These are phyloP conservation scores for Melanophora roralis DNA, from an alignment of 2,888 invertebrate species.

Conservation along the genomic window DNA sequence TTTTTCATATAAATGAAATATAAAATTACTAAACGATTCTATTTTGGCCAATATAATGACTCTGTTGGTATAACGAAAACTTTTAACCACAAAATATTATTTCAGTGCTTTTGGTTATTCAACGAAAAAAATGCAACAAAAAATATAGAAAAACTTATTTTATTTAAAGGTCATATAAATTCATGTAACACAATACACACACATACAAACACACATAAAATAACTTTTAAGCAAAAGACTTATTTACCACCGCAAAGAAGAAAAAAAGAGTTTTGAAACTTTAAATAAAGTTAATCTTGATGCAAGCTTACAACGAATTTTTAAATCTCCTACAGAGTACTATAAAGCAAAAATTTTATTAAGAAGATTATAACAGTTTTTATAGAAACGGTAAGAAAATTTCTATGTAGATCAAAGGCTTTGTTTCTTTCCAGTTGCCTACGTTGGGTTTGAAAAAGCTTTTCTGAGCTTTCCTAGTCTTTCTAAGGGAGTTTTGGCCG, in stretches of 20 bases:
- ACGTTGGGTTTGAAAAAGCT: no score
- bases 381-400: no score
- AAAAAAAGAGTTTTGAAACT: not conserved
- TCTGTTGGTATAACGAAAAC: not conserved
- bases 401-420: no score
- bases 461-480: no score
- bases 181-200: conserved; percentile 6
- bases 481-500: no score
- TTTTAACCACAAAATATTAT: not conserved
- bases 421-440: no score
- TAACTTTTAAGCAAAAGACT: not conserved
- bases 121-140: not conserved
- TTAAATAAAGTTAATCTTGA: not conserved
- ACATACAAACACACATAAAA: no score
- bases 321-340: not conserved
- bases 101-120: not conserved
- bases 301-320: not conserved
- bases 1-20: not conserved
- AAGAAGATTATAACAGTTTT: no score
- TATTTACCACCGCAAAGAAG: not conserved
- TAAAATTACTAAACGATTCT: conserved; percentile 14
- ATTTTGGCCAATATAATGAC: not conserved
- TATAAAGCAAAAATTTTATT: no score
- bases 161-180: conserved; percentile 27
- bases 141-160: not conserved